A percentile compares a stretch with the other conserved stretches of the same genome.
Conservation (phyloP, 1,140 invertebrate species). For the Aphelenchoides avenae region DNA sequence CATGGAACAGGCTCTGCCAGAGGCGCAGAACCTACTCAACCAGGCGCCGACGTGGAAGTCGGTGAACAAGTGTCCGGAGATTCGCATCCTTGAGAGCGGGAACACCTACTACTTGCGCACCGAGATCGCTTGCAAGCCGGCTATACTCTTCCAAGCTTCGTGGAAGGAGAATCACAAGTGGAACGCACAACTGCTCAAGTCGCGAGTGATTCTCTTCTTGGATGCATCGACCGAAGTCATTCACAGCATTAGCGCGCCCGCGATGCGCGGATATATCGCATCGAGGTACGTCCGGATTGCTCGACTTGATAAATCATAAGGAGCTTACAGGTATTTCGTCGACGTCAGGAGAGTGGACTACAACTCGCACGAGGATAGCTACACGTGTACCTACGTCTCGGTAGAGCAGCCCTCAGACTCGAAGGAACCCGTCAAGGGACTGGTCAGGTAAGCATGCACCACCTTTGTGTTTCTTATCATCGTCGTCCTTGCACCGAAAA, state of each 20-base stretch:
- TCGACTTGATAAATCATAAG: conserved; percentile 4
- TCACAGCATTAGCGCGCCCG: conserved; percentile 9
- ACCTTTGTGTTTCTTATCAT: conserved; percentile 7
- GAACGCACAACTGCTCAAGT: conserved; percentile 27
- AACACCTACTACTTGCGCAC: conserved; percentile 22
- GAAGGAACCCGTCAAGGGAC: no score
- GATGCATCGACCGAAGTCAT: conserved; percentile 20
- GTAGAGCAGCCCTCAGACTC: conserved; percentile 12
- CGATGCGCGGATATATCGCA: conserved; percentile 19
- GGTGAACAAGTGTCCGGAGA: background rate
- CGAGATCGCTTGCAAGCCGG: background rate
- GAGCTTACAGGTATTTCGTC: background rate
- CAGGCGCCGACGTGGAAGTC: conserved; percentile 1
- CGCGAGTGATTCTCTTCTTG: conserved; percentile 13
- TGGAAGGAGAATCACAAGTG: conserved; percentile 31
- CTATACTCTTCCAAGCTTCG: conserved; percentile 18
- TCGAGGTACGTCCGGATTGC: conserved; percentile 7
- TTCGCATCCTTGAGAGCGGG: conserved; percentile 16
- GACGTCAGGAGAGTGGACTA: conserved; percentile 22
- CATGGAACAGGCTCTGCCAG: background rate
- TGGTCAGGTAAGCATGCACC: conserved; percentile 7
- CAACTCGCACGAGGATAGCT: conserved; percentile 11
- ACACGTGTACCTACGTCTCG: conserved; percentile 32
- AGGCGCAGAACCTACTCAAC: background rate
- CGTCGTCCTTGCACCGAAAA: background rate